Evolutionary conservation across 2,797 vertebrate species (phyloP), one percentile per base, ranked within the genome.

Genomic region (Gymnothorax javanicus): DNA sequence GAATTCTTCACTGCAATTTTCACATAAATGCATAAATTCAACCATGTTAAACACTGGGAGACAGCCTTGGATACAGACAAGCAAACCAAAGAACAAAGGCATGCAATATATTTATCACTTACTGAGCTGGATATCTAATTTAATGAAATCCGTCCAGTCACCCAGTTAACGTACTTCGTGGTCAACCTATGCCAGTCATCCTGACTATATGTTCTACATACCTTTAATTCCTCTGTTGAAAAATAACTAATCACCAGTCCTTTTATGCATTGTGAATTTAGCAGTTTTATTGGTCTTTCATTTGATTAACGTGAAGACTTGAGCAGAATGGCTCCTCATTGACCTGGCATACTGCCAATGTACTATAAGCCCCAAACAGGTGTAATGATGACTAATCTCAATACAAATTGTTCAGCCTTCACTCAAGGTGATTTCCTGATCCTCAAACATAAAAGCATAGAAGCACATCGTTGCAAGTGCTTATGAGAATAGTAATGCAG

Each of bases 261-360:
- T 1, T 83, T 81, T 88, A 82, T 86, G 75, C 75, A 69, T 69
- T 81, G 69, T 84, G 87, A 89, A 91, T 88, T 88, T 88, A 91
- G 33, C 33, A 90, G 92, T 89, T 84, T 86, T 71, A 91, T 91
- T 77, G 86, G 54, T 84, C 9, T 92, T 94, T 90, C 93, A 94
- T 93, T 93, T 91, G 89, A 85, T 84, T 13, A 52, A 89, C 88
- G 91, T 91, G 90, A 91, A 92, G 83, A 88, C 86, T 87, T 87
- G 89, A 91, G 92, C 89, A 87, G 87, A 90, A 81, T 84, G 85
- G 90, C 94, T 95, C 92, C 93, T 93, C 94, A 95, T 93, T 91
- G 91, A 92, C 67, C 84, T 93, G 93, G 93, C 93, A 88, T 86
- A 69, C 87, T 83, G 88, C 85, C 85, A 88, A 83, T n/a, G 57